phyloP scores from a whole-genome alignment of 2,888 invertebrate genomes.

The Oscheius sp. region DNA sequence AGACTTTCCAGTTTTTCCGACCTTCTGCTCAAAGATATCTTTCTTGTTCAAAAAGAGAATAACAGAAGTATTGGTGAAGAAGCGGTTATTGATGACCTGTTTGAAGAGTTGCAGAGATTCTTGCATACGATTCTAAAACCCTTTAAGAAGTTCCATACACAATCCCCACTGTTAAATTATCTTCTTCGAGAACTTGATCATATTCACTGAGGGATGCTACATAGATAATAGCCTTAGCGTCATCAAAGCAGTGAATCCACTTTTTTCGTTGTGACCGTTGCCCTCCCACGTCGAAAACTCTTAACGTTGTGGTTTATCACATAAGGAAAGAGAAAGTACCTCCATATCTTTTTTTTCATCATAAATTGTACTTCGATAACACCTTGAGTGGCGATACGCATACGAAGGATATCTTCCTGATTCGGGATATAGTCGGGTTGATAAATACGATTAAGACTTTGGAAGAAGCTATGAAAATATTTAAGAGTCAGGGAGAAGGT shows the following conservation, averaged over 20 bases:
- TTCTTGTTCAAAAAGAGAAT: constrained; percentile 85
- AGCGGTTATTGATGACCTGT: constrained; percentile 99
- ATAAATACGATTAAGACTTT: constrained; percentile 58
- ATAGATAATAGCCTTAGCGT: constrained; percentile 89
- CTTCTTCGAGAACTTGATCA: constrained; percentile 99
- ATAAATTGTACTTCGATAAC: constrained; percentile 66
- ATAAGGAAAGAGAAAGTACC: constrained; percentile 35
- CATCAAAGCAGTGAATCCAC: constrained; percentile 99
- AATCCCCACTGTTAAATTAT: constrained; percentile 89
- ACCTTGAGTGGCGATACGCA: constrained; percentile 67
- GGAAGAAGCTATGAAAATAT: constrained; percentile 55
- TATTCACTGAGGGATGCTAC: constrained; percentile 99
- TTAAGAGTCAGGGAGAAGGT: constrained; percentile 69
- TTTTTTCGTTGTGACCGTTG: constrained; percentile 83
- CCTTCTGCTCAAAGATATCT: constrained; percentile 64
- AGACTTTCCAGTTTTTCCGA: constrained; percentile 48
- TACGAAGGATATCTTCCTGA: constrained; percentile 62
- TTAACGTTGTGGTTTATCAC: constrained; percentile 6
- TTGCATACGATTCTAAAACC: constrained; percentile 94
- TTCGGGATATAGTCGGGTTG: constrained; percentile 53
- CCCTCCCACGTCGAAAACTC: constrained; percentile 60
- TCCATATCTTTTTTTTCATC: constrained; percentile 65
- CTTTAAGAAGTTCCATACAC: not conserved
- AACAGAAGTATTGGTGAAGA: constrained; percentile 83
- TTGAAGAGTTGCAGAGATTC: constrained; percentile 98